Conservation (phyloP, 2,113 vertebrate species). For the Caloenas nicobarica region DNA sequence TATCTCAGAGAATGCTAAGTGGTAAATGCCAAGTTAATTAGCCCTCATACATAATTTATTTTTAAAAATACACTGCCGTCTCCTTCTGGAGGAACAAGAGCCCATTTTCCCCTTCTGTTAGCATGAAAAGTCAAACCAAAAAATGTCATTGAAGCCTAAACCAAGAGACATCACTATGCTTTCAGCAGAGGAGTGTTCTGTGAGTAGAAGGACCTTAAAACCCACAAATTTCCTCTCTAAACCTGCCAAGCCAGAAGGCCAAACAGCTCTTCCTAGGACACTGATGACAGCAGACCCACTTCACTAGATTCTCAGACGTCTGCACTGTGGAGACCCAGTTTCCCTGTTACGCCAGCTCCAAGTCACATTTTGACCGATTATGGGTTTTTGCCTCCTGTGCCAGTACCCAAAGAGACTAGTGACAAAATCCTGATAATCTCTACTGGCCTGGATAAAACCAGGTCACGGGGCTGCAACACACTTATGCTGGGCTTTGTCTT, state of each 20-base stretch:
- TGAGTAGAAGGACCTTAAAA: neutral
- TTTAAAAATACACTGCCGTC: neutral
- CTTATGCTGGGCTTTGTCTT: neutral
- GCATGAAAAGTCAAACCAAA: neutral
- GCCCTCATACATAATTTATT: neutral
- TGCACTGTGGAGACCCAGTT: neutral
- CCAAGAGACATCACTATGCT: neutral
- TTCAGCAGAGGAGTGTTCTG: neutral
- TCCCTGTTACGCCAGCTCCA: neutral
- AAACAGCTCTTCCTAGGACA: neutral
- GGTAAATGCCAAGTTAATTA: slow-evolving; percentile 66
- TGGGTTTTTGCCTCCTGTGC: neutral
- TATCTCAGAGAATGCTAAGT: slow-evolving; percentile 2
- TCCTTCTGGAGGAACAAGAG: slow-evolving; percentile 4
- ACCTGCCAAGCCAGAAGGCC: neutral
- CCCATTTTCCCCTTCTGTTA: slow-evolving; percentile 10
- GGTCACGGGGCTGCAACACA: neutral
- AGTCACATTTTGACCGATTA: neutral
- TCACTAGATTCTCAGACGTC: neutral
- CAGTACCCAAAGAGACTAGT: neutral
- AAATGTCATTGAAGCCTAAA: neutral
- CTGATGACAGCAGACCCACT: neutral
- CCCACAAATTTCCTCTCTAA: neutral
- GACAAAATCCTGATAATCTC: neutral
- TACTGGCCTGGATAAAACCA: neutral